Conservation (phyloP, 2,113 vertebrate species). For the Crotalus horridus region DNA sequence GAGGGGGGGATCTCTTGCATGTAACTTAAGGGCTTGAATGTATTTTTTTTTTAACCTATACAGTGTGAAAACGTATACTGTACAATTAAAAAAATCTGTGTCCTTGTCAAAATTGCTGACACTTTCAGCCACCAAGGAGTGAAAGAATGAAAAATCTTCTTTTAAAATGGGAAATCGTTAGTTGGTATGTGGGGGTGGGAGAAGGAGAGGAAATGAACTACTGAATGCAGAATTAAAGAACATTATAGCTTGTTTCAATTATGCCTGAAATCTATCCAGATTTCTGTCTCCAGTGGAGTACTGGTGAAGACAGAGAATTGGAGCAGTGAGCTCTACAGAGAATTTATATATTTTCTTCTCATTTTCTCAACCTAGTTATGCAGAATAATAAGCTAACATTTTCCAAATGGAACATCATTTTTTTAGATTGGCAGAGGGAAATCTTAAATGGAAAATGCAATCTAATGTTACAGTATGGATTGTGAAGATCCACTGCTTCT, state of each 20-base stretch:
- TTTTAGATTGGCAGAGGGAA: slow-evolving; percentile 26
- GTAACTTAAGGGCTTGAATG: slow-evolving; percentile 42
- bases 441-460: slow-evolving; percentile 39
- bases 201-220: background rate
- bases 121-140: slow-evolving; percentile 1
- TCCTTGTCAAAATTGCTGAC: slow-evolving; percentile 37
- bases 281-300: background rate
- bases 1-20: slow-evolving; percentile 36
- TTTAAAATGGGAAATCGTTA: slow-evolving; percentile 21
- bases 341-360: slow-evolving; percentile 51
- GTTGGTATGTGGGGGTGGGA: background rate
- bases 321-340: slow-evolving; percentile 59
- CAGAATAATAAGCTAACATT: background rate
- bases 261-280: background rate
- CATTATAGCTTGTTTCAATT: background rate
- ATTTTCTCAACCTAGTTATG: slow-evolving; percentile 42
- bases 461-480: slow-evolving; percentile 23
- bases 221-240: background rate
- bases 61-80: slow-evolving; percentile 44
- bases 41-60: slow-evolving; percentile 34
- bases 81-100: slow-evolving; percentile 47
- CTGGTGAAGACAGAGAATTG: background rate
- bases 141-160: slow-evolving; percentile 32
- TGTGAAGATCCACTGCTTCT: slow-evolving; percentile 25
- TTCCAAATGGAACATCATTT: slow-evolving; percentile 39